Conservation (phyloP, 2,888 invertebrate genomes). For the Altica lythri region DNA sequence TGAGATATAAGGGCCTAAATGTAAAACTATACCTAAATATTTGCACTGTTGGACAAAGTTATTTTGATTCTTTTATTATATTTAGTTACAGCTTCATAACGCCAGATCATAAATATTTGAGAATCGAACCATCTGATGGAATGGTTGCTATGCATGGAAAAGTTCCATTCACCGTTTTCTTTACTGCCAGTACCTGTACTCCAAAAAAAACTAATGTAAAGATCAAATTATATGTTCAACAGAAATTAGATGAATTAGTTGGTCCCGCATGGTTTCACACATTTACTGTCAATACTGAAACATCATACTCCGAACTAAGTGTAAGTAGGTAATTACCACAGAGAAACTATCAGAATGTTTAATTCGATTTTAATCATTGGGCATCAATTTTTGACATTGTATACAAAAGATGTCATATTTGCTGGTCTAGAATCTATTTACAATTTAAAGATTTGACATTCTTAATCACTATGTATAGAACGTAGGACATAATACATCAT, state of each 20-base stretch:
- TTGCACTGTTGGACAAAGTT: constrained; percentile 1
- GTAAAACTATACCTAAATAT: neutral
- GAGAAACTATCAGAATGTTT: neutral
- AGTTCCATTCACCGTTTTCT: constrained; percentile 31
- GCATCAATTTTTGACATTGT: no score
- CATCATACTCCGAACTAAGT: constrained; percentile 42
- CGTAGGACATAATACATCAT: no score
- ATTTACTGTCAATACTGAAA: constrained; percentile 34
- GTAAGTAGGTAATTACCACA: constrained; percentile 34
- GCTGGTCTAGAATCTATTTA: no score
- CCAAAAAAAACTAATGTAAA: constrained; percentile 30
- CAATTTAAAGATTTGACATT: no score
- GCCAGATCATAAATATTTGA: constrained; percentile 25
- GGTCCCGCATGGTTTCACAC: no score
- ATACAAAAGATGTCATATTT: no score
- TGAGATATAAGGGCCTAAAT: neutral
- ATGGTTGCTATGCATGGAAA: constrained; percentile 40
- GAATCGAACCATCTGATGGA: constrained; percentile 36
- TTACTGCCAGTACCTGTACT: constrained; percentile 35
- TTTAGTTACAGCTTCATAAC: constrained; percentile 36
- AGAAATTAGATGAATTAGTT: constrained; percentile 35
- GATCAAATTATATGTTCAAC: constrained; percentile 36
- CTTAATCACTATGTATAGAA: no score
- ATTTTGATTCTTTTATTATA: constrained; percentile 1
- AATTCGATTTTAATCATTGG: no score